Percentiles rank a stretch among this genome's conserved stretches.
Evolutionary conservation across 2,797 vertebrate species (phyloP).

Genomic region (Ctenochaetus hawaiiensis): DNA sequence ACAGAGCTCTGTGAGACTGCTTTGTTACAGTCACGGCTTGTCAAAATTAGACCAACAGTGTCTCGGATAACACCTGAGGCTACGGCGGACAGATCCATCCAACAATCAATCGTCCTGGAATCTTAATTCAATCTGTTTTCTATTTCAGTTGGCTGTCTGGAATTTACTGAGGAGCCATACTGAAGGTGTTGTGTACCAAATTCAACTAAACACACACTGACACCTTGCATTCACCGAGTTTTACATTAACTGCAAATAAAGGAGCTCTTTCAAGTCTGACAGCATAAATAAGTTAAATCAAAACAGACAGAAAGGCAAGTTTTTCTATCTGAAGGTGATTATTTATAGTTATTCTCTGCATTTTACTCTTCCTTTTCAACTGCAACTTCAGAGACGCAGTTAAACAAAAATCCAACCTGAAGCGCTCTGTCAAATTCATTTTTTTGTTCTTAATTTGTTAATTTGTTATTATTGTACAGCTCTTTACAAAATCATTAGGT

Average conservation of each 20-base stretch:
- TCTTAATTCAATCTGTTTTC: conserved; percentile 67
- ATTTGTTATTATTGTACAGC: too few relatives aligned
- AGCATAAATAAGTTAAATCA: background rate
- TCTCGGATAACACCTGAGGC: conserved; percentile 58
- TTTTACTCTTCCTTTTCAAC: background rate
- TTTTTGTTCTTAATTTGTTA: too few relatives aligned
- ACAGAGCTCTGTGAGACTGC: background rate
- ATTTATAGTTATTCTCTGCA: background rate
- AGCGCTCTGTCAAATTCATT: background rate
- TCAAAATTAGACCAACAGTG: conserved; percentile 51
- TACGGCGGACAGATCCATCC: conserved; percentile 36
- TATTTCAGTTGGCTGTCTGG: conserved; percentile 67
- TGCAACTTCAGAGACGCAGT: background rate
- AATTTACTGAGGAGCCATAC: conserved; percentile 30
- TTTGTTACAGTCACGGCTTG: background rate
- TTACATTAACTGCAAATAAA: background rate
- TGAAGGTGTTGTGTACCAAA: conserved; percentile 11
- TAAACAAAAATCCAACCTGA: background rate
- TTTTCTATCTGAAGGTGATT: background rate
- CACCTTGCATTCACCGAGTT: background rate
- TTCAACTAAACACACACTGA: conserved; percentile 5
- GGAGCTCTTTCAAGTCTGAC: conserved; percentile 7
- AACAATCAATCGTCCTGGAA: conserved; percentile 54
- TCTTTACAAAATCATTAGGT: background rate
- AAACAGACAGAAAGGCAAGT: background rate